Evolutionary conservation across 2,797 vertebrate genomes (phyloP).

Genomic region (Enteromius anoplus): DNA sequence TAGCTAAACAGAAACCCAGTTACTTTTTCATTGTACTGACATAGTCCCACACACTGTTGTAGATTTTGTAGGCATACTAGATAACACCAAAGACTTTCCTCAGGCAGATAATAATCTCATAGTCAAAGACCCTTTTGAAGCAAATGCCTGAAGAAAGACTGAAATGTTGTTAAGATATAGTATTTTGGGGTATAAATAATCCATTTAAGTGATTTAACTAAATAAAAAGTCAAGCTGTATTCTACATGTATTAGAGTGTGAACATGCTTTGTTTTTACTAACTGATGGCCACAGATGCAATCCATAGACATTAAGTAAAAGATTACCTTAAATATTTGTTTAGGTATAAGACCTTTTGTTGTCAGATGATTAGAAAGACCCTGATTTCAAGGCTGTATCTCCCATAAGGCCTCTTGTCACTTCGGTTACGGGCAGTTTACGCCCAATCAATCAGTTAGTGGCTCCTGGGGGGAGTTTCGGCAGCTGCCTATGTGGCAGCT

Average conservation of each 20-base stretch:
- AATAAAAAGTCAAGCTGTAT: not conserved
- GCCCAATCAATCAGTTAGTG: slow-evolving; percentile 75
- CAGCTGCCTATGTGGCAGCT: slow-evolving; percentile 75
- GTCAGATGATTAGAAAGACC: slow-evolving; percentile 58
- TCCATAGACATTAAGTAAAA: slow-evolving; percentile 25
- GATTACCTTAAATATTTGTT: slow-evolving; percentile 40
- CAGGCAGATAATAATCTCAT: not conserved
- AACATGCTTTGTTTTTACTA: not conserved
- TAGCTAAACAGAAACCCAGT: not conserved
- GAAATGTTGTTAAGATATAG: not conserved
- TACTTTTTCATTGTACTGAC: not conserved
- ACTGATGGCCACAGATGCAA: not conserved
- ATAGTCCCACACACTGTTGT: not conserved
- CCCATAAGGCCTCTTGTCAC: slow-evolving; percentile 70
- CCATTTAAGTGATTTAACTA: not conserved
- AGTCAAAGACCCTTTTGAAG: not conserved
- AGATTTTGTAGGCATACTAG: not conserved
- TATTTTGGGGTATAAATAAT: not conserved
- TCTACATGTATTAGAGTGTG: not conserved
- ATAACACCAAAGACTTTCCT: not conserved
- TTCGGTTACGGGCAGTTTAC: slow-evolving; percentile 73
- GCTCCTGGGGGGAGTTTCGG: slow-evolving; percentile 56
- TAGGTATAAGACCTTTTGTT: slow-evolving; percentile 52
- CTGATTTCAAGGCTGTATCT: slow-evolving; percentile 50
- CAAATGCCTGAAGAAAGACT: not conserved